Evolutionary conservation across 1,140 invertebrate species (phyloP), one percentile per base, ranked within the genome.

Genomic region (Oncopeltus fasciatus): DNA sequence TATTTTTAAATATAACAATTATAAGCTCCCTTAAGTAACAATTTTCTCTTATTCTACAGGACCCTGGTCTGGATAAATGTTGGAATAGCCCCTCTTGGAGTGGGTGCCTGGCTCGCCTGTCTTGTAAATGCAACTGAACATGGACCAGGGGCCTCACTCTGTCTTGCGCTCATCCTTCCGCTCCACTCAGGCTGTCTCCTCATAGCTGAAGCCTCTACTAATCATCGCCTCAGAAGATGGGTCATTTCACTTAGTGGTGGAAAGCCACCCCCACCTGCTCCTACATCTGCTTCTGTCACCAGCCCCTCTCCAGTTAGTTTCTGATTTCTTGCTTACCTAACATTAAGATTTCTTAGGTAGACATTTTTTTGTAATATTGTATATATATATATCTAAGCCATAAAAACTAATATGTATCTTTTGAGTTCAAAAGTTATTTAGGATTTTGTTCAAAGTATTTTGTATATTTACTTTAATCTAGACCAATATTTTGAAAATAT

Each of bases 51-150:
- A n/a, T n/a, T n/a, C n/a, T 77, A 61, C 72, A 89, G 92, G 65
- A 90, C 88, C 3, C 74, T 90, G 0, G 73, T 93, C n/a, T 92
- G 85, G 87, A 75, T 90, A 3, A 88, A 86, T 14, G 84, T 92
- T 0, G 81, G 87, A 0, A 81, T 88, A 0, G 71, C 92, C 18
- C 86, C 89, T 1, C 73, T 93, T 29, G 74, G 90, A 63, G 87
- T 86, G 0, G 77, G 83, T 5, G 83, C 83, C 11, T 92, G 90
- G 90, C 83, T 91, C 0, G 71, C 92, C 38, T 86, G 87, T 0
- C 78, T 93, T 2, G 74, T 93, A 2, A 81, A 85, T 16, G 88
- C 87, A 1, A 89, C 87, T 44, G 89, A 91, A 70, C 81, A 84
- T 64, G 79, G 84, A 5, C 79, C 80, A 16, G 77, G 80, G 38